Evolutionary conservation across 2,797 vertebrate genomes (phyloP).

Genomic region (Pelochelys cantorii): DNA sequence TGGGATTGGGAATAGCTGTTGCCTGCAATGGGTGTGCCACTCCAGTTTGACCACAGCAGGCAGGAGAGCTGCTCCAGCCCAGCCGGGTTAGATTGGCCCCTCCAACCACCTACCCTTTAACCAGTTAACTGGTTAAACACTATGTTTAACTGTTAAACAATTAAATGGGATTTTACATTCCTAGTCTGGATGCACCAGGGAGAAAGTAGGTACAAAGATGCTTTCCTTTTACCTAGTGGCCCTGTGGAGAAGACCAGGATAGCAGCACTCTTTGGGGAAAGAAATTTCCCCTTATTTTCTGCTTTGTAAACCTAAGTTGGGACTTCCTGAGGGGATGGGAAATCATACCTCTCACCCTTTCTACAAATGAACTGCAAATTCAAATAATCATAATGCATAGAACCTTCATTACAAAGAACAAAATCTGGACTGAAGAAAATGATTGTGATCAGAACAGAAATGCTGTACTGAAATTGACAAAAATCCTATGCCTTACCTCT

Average conservation of each 20-base stretch:
- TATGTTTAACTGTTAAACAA: too few species aligned
- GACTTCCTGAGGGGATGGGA: neutral
- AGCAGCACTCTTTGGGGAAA: neutral
- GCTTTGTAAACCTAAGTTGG: neutral
- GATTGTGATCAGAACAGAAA: neutral
- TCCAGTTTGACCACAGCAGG: too few species aligned
- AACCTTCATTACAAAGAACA: neutral
- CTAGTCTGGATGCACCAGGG: neutral
- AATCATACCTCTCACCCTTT: neutral
- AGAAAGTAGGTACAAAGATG: neutral
- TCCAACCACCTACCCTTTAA: too few species aligned
- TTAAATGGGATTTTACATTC: too few species aligned
- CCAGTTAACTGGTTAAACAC: too few species aligned
- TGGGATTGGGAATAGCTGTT: too few species aligned
- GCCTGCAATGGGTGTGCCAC: too few species aligned
- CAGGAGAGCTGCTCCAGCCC: too few species aligned
- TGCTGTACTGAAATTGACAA: neutral
- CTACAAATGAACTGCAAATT: neutral
- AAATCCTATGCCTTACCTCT: constrained; percentile 56
- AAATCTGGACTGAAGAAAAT: neutral
- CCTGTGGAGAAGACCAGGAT: neutral
- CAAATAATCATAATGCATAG: neutral
- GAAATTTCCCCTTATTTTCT: neutral
- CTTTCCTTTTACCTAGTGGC: neutral
- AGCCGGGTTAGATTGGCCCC: too few species aligned